These are phyloP conservation scores for Monochamus alternatus DNA, from an alignment of 2,888 invertebrate species.

Conservation along the genomic window DNA sequence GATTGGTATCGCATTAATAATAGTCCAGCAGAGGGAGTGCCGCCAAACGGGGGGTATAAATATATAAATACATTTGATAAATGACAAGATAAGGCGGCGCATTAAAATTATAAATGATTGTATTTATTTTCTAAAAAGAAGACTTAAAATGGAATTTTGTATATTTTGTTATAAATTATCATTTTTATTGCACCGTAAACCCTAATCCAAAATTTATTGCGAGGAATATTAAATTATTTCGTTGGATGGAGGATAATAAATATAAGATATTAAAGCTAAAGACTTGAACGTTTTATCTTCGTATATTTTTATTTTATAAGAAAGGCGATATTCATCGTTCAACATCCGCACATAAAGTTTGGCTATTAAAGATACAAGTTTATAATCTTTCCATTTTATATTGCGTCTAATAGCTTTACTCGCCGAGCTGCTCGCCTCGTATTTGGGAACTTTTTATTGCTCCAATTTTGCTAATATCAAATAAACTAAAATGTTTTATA, in stretches of 20 bases:
- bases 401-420: constrained; percentile 65
- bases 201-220: constrained; percentile 72
- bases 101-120: constrained; percentile 64
- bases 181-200: constrained; percentile 71
- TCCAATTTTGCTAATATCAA: constrained; percentile 71
- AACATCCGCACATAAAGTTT: constrained; percentile 69
- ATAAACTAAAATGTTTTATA: constrained; percentile 61
- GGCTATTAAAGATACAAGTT: constrained; percentile 71
- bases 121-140: constrained; percentile 60
- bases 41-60: constrained; percentile 49
- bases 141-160: constrained; percentile 65
- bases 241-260: constrained; percentile 69
- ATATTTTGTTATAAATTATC: constrained; percentile 72
- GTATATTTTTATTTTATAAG: constrained; percentile 67
- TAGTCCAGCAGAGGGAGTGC: constrained; percentile 56
- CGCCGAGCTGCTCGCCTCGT: constrained; percentile 60
- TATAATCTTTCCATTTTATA: constrained; percentile 70
- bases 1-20: constrained; percentile 70
- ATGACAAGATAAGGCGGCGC: constrained; percentile 56
- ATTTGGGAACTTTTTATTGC: constrained; percentile 74
- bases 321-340: constrained; percentile 69
- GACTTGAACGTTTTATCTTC: constrained; percentile 63
- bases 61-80: constrained; percentile 59
- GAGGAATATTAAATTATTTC: constrained; percentile 71
- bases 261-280: constrained; percentile 71